A percentile compares a stretch with the other conserved stretches of the same genome.
phyloP scores from a whole-genome alignment of 1,140 invertebrate genomes.

The Drusus annulatus region DNA sequence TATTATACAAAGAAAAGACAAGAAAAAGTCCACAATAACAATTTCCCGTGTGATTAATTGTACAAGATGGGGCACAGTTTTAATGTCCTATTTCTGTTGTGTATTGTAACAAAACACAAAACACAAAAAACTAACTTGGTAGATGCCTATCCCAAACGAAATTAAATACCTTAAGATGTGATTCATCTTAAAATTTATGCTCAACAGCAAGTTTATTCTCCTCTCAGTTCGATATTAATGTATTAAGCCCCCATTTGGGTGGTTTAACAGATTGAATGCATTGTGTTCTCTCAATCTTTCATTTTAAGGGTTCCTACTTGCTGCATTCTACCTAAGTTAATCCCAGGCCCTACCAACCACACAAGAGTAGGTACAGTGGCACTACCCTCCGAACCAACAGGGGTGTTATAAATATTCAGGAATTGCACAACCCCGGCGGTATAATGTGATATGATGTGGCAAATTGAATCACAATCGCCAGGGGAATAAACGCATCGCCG shows the following conservation, averaged over 20 bases:
- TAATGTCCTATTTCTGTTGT: no score
- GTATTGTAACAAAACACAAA: no score
- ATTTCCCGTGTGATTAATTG: no score
- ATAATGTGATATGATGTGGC: conserved; percentile 54
- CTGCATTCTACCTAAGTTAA: background rate
- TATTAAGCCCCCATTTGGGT: background rate
- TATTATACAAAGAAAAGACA: no score
- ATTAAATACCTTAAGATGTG: no score
- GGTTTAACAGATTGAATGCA: conserved; percentile 28
- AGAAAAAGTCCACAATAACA: no score
- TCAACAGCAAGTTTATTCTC: background rate
- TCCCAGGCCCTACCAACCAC: no score
- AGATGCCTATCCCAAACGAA: no score
- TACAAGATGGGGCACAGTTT: no score
- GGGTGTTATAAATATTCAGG: conserved; percentile 34
- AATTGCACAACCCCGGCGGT: conserved; percentile 31
- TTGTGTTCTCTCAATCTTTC: conserved; percentile 28
- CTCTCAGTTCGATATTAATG: conserved; percentile 6
- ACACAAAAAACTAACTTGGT: no score
- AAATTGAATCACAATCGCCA: conserved; percentile 51
- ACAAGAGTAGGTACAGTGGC: no score
- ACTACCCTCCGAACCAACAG: conserved; percentile 6
- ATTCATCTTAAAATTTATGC: background rate
- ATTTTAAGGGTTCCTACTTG: conserved; percentile 20
- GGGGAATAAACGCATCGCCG: conserved; percentile 44